A percentile compares a stretch with the other conserved stretches of the same genome.
These are phyloP conservation scores for Neomonachus schauinslandi DNA, from an alignment of 2,113 vertebrate genomes.

Conservation along the genomic window DNA sequence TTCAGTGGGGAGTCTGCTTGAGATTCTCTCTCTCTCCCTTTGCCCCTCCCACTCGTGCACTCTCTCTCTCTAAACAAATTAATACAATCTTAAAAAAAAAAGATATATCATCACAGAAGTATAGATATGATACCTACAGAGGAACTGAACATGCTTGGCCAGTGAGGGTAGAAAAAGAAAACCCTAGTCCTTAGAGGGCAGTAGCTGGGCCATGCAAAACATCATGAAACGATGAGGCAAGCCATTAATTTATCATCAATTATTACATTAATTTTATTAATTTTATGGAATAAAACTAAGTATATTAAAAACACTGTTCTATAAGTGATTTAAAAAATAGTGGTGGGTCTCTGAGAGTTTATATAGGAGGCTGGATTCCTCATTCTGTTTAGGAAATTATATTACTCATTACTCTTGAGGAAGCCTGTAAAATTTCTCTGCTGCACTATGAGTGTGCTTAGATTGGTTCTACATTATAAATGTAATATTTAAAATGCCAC, in stretches of 20 bases:
- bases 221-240: background rate
- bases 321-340: background rate
- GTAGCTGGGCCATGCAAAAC: background rate
- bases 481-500: background rate
- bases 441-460: background rate
- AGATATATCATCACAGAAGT: slow-evolving; percentile 17
- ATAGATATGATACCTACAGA: accelerated
- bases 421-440: background rate
- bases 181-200: background rate
- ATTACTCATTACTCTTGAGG: background rate
- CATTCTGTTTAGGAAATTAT: background rate
- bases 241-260: background rate
- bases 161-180: background rate
- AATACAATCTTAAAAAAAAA: too few relatives aligned
- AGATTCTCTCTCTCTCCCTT: too few relatives aligned
- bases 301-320: background rate
- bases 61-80: too few relatives aligned
- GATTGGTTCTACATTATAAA: background rate
- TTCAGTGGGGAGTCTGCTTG: too few relatives aligned
- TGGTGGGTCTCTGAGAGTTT: background rate
- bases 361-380: background rate
- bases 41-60: too few relatives aligned
- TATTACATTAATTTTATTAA: background rate
- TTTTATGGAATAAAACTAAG: slow-evolving; percentile 11
- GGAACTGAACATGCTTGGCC: too few relatives aligned